A percentile compares a stretch with the other conserved stretches of the same genome.
phyloP scores from a whole-genome alignment of 2,113 vertebrate genomes.

The Leptosomus discolor region DNA sequence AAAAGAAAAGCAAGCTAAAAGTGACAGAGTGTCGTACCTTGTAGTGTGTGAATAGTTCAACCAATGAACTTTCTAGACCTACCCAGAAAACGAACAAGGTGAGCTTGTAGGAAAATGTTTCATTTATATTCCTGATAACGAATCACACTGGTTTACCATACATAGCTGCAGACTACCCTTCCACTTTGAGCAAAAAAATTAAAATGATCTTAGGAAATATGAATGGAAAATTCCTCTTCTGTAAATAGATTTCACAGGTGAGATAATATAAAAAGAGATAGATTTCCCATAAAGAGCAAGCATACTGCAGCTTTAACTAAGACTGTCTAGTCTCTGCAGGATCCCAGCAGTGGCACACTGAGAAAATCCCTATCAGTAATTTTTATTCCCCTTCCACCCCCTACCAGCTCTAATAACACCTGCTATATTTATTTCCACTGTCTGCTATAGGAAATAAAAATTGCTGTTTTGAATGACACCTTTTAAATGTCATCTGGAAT shows the following conservation, averaged over 20 bases:
- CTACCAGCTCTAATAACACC: conserved; percentile 23
- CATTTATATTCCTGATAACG: background rate
- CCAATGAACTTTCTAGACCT: background rate
- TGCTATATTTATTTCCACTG: conserved; percentile 7
- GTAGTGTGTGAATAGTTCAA: background rate
- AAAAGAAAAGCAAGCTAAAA: conserved; percentile 35
- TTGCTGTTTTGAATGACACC: background rate
- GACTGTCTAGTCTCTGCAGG: background rate
- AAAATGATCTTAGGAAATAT: background rate
- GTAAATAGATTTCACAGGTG: conserved; percentile 24
- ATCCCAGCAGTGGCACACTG: background rate
- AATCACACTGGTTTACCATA: background rate
- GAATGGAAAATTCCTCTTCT: background rate
- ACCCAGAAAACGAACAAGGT: background rate
- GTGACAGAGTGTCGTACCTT: background rate
- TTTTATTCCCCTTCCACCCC: background rate
- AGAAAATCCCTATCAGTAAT: conserved; percentile 39
- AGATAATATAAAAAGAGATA: background rate
- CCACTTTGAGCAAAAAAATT: background rate
- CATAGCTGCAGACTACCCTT: background rate
- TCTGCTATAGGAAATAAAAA: background rate
- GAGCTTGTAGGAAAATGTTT: background rate
- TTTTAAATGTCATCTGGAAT: background rate
- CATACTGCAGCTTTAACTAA: background rate
- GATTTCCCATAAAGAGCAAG: background rate